phyloP scores from a whole-genome alignment of 2,888 invertebrate genomes.

The Hybos culiciformis region DNA sequence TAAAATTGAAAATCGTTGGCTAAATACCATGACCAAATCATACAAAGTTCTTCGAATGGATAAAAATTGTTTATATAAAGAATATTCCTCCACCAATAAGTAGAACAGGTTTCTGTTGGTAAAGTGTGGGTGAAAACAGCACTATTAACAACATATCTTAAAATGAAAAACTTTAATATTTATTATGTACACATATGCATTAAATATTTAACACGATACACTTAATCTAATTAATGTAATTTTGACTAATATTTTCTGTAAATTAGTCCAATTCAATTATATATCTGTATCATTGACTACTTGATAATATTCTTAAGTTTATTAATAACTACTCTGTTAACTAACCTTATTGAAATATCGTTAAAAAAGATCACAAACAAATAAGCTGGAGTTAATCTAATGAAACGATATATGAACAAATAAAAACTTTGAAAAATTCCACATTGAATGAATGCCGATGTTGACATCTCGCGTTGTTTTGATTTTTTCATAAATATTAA shows the following conservation, averaged over 20 bases:
- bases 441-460: slow-evolving; percentile 19
- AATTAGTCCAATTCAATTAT: no score
- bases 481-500: slow-evolving; percentile 53
- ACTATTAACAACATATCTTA: slow-evolving; percentile 51
- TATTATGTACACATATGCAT: not conserved
- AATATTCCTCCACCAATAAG: slow-evolving; percentile 75
- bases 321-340: not conserved
- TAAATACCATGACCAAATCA: slow-evolving; percentile 75
- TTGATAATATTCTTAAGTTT: not conserved
- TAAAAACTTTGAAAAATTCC: slow-evolving; percentile 21
- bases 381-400: slow-evolving; percentile 69
- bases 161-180: slow-evolving; percentile 6
- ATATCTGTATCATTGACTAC: no score
- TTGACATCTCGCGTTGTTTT: slow-evolving; percentile 33
- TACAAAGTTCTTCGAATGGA: slow-evolving; percentile 61
- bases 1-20: slow-evolving; percentile 71
- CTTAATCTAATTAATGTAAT: no score
- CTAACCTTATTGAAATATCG: slow-evolving; percentile 47
- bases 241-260: no score
- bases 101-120: slow-evolving; percentile 58
- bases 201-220: no score
- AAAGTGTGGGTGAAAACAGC: slow-evolving; percentile 62
- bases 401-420: slow-evolving; percentile 46
- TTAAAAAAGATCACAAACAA: slow-evolving; percentile 62
- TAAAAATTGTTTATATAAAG: slow-evolving; percentile 70